phyloP scores from a whole-genome alignment of 2,797 vertebrate species.

The Paguma larvata region DNA sequence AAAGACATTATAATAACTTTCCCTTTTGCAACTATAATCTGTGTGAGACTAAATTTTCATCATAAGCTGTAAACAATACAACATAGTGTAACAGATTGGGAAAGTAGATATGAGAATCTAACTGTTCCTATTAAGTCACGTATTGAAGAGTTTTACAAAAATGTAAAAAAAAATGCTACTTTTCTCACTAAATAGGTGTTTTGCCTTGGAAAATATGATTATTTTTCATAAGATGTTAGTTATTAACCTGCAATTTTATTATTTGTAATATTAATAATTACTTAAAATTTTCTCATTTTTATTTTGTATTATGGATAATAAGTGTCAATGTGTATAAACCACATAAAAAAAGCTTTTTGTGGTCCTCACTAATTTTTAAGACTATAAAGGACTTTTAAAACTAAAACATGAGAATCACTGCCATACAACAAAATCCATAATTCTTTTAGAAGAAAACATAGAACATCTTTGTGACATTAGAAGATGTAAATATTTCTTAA shows the following conservation, averaged over 20 bases:
- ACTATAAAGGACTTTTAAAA: not conserved
- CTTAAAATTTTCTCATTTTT: slow-evolving; percentile 6
- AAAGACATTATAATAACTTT: not conserved
- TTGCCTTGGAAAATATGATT: not conserved
- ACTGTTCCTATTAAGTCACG: not conserved
- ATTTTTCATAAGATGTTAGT: slow-evolving; percentile 10
- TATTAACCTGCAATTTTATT: not conserved
- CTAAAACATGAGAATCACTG: not conserved
- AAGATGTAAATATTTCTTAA: slow-evolving; percentile 4
- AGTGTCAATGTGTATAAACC: not conserved
- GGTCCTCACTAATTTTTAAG: not conserved
- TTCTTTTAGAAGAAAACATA: not conserved
- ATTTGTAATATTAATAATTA: not conserved
- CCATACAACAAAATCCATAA: not conserved
- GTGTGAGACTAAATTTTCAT: not conserved
- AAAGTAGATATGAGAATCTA: not conserved
- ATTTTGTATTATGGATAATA: not conserved
- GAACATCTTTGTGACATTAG: not conserved
- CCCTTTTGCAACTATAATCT: not conserved
- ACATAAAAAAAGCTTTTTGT: not conserved
- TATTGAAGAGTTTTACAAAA: slow-evolving; percentile 1
- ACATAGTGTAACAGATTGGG: not conserved
- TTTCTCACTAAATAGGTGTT: not conserved
- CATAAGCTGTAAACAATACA: not conserved
- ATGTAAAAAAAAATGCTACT: not conserved